Percentiles rank a stretch among this genome's conserved stretches.
Evolutionary conservation across 2,113 vertebrate species (phyloP).

Genomic region (Pungitius pungitius): DNA sequence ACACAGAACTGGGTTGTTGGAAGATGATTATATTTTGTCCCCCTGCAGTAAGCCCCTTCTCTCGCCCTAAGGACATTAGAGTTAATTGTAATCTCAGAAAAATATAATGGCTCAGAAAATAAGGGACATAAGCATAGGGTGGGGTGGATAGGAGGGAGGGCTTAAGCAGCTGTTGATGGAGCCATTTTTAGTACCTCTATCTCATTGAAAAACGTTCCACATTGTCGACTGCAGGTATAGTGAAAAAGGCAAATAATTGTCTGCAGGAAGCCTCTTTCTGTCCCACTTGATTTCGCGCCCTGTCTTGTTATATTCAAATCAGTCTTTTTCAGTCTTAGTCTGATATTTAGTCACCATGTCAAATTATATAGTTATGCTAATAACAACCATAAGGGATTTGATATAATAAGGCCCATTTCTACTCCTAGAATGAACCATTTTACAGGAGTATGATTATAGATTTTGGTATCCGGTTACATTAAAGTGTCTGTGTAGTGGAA

Average conservation of each 20-base stretch:
- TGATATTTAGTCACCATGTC: conserved; percentile 60
- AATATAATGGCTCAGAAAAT: conserved; percentile 64
- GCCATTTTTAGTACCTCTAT: conserved; percentile 70
- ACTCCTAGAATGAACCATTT: conserved; percentile 21
- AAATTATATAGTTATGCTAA: conserved; percentile 64
- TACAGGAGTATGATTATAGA: conserved; percentile 22
- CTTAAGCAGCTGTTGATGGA: conserved; percentile 73
- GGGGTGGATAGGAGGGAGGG: conserved; percentile 25
- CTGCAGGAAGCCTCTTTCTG: conserved; percentile 30
- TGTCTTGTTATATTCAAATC: conserved; percentile 39
- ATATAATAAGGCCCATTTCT: conserved; percentile 33
- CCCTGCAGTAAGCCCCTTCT: conserved; percentile 43
- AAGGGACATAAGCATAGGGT: conserved; percentile 52
- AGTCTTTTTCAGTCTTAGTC: conserved; percentile 30
- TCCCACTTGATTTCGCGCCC: conserved; percentile 9
- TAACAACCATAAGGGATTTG: conserved; percentile 49
- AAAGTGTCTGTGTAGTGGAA: conserved; percentile 16
- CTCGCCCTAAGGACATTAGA: conserved; percentile 56
- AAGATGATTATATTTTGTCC: conserved; percentile 63
- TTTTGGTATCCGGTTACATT: conserved; percentile 30
- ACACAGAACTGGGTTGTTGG: conserved; percentile 34
- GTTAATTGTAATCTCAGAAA: conserved; percentile 73
- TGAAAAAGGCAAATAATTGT: conserved; percentile 49
- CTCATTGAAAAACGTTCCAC: conserved; percentile 75
- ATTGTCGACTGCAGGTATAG: conserved; percentile 47